Conservation (phyloP, 2,797 vertebrate species). For the Orestias chungarensis region DNA sequence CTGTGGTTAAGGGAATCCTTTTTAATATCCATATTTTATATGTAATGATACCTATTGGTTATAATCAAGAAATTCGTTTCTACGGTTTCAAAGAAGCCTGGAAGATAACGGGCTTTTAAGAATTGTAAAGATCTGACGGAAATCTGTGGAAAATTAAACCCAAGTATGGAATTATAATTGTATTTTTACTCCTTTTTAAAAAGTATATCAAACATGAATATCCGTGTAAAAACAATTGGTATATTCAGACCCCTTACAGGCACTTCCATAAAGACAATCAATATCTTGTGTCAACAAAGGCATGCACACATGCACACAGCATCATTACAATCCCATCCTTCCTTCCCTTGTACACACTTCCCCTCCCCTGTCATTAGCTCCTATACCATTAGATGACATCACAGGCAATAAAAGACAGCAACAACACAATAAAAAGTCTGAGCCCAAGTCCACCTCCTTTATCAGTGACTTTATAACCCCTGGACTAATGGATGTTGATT, state of each 20-base stretch:
- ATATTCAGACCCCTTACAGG: conserved; percentile 17
- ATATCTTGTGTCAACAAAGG: conserved; percentile 54
- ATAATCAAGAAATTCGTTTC: neutral
- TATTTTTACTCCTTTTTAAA: conserved; percentile 15
- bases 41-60: neutral
- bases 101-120: neutral
- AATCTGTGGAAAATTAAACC: neutral
- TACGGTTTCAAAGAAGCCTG: neutral
- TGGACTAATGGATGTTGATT: conserved; percentile 80
- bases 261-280: conserved; percentile 56
- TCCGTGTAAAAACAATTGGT: conserved; percentile 26
- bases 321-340: conserved; percentile 66
- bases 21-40: neutral
- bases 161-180: neutral
- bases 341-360: conserved; percentile 64
- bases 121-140: neutral
- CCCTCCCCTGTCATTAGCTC: conserved; percentile 67
- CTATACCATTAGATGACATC: conserved; percentile 84
- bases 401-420: conserved; percentile 79
- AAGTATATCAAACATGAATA: conserved; percentile 13
- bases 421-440: conserved; percentile 78
- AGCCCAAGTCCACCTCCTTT: conserved; percentile 70
- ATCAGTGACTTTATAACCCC: conserved; percentile 79
- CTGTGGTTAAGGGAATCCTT: neutral
- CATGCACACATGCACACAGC: conserved; percentile 46